Percentiles rank a stretch among this genome's conserved stretches.
Conservation (phyloP, 2,797 vertebrate species). For the Lacerta viridis region DNA sequence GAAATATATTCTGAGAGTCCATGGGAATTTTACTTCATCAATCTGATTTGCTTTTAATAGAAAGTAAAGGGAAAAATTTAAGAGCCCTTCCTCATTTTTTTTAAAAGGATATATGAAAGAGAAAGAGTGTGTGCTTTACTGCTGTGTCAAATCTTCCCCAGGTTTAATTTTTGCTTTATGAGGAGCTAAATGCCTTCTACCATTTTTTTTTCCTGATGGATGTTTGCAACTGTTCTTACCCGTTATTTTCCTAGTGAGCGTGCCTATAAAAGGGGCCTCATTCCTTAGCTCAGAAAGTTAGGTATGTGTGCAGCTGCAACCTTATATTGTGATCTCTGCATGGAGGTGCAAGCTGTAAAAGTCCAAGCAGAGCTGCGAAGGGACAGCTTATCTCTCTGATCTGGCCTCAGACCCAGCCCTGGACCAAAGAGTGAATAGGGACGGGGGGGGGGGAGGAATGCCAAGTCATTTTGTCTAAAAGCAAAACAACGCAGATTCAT, state of each 20-base stretch:
- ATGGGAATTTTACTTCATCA: conserved; percentile 21
- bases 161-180: not conserved
- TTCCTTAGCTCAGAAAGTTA: not conserved
- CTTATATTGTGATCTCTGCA: not conserved
- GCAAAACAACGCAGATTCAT: not conserved
- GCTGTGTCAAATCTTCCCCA: not conserved
- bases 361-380: not conserved
- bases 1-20: conserved; percentile 26
- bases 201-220: not conserved
- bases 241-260: not conserved
- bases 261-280: not conserved
- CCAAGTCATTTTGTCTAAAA: not conserved
- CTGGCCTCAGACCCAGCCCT: not conserved
- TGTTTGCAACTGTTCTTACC: not conserved
- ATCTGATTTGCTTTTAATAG: conserved; percentile 38
- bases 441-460: not conserved
- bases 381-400: not conserved
- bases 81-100: too few relatives aligned
- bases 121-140: not conserved
- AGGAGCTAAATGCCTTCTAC: not conserved
- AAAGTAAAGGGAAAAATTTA: not conserved
- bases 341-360: not conserved
- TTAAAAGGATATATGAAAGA: not conserved
- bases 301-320: not conserved
- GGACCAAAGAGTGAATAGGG: not conserved